phyloP scores from a whole-genome alignment of 2,797 vertebrate genomes.

The Muscicapa comitata region DNA sequence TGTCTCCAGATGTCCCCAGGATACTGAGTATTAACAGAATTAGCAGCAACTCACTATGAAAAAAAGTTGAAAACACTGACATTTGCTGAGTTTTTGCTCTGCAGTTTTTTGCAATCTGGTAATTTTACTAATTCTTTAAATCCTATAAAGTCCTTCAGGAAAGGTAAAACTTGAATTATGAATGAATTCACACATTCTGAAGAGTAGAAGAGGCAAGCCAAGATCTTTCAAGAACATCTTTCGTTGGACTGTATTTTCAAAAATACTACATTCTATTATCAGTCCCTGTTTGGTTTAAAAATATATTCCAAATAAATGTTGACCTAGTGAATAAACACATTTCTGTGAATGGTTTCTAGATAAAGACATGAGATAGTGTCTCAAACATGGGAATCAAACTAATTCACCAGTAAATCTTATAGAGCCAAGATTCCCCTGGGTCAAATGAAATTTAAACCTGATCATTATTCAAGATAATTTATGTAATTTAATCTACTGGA shows the following conservation, averaged over 20 bases:
- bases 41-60: background rate
- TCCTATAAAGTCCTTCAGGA: background rate
- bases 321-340: background rate
- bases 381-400: background rate
- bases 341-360: background rate
- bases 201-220: background rate
- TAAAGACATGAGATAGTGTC: background rate
- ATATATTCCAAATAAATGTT: background rate
- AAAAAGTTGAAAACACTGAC: background rate
- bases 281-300: background rate
- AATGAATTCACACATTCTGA: background rate
- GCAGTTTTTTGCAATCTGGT: background rate
- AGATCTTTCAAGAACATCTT: background rate
- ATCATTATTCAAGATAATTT: background rate
- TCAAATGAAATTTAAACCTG: background rate
- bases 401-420: background rate
- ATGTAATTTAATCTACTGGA: background rate
- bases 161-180: background rate
- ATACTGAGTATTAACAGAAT: background rate
- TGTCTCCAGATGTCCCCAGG: background rate
- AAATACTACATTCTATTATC: background rate
- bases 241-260: background rate
- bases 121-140: background rate
- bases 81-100: background rate
- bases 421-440: background rate